These are phyloP conservation scores for Rhodinocichla rosea DNA, from an alignment of 2,113 vertebrate genomes.

Conservation along the genomic window DNA sequence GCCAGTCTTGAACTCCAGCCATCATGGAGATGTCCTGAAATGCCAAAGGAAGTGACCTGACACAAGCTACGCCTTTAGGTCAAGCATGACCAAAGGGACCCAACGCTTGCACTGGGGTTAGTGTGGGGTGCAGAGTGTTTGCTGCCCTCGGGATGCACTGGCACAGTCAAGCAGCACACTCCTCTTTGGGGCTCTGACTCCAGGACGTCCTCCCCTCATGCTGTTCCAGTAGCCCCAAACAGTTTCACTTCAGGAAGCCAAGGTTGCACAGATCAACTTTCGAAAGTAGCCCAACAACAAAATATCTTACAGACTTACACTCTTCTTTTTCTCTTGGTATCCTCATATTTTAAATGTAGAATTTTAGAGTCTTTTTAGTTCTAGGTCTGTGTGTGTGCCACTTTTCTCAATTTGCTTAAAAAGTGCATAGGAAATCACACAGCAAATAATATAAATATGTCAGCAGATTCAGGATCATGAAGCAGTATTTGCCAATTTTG, in stretches of 20 bases:
- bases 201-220: accelerated
- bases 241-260: neutral
- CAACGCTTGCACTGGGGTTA: accelerated
- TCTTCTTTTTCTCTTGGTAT: neutral
- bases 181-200: neutral
- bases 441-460: neutral
- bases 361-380: neutral
- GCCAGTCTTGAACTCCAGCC: neutral
- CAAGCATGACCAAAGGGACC: accelerated
- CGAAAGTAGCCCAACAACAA: neutral
- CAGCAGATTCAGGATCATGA: neutral
- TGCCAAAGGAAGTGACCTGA: neutral
- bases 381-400: neutral
- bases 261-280: neutral
- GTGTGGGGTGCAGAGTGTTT: neutral
- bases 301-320: neutral
- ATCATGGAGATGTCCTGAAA: neutral
- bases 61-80: neutral
- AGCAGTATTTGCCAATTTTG: neutral
- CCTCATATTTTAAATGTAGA: neutral
- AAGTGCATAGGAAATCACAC: neutral
- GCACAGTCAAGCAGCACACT: neutral
- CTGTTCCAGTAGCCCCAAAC: neutral
- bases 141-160: neutral
- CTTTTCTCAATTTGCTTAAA: neutral